A percentile compares a stretch with the other conserved stretches of the same genome.
Evolutionary conservation across 2,797 vertebrate genomes (phyloP).

Genomic region (Psittacula echo): DNA sequence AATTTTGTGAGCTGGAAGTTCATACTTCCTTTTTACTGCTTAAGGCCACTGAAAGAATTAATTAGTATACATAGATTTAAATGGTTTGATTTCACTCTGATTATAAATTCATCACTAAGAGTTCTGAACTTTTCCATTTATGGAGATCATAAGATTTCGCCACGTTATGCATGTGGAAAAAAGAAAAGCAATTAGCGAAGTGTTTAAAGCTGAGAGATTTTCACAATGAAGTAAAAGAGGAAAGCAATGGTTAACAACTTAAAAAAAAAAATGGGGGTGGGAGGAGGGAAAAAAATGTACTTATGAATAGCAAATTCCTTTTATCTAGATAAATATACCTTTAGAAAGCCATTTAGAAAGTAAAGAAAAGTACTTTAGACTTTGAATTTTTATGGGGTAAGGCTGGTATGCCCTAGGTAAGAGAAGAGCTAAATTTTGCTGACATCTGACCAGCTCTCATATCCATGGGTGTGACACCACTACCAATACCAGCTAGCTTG

Average conservation of each 20-base stretch:
- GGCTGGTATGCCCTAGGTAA: background rate
- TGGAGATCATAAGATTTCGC: background rate
- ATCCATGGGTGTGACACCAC: background rate
- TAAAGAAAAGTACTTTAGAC: background rate
- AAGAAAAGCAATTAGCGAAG: background rate
- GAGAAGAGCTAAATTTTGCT: background rate
- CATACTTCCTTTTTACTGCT: background rate
- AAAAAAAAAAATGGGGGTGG: accelerated
- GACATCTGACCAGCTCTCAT: background rate
- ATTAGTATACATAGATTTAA: background rate
- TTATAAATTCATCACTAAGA: background rate
- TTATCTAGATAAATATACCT: background rate
- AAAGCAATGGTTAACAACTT: background rate
- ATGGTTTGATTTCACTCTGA: background rate
- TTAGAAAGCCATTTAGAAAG: background rate
- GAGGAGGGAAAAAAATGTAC: background rate
- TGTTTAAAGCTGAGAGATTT: background rate
- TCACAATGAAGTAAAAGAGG: background rate
- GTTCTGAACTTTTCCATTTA: background rate
- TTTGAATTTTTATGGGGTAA: background rate
- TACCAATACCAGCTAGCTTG: background rate
- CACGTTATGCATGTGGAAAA: background rate
- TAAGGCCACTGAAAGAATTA: background rate
- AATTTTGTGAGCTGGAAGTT: background rate
- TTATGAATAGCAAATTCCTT: background rate